Percentiles rank a stretch among this genome's conserved stretches.
These are phyloP conservation scores for Vireo griseus DNA, from an alignment of 2,797 vertebrate species.

Conservation along the genomic window DNA sequence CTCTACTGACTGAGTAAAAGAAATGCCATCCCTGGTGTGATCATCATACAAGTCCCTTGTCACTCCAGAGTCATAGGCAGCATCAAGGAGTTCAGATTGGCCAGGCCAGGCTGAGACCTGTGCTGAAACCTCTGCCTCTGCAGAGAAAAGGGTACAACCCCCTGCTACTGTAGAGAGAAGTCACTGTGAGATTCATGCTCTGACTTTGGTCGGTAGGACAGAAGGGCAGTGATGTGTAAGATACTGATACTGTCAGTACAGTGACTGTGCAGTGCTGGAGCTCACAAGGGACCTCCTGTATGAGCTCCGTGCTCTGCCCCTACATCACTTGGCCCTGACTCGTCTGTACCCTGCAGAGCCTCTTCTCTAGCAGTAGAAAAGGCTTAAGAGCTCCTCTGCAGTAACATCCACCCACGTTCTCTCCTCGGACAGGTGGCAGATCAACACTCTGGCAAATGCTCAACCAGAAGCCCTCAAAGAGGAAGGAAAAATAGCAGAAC, in stretches of 20 bases:
- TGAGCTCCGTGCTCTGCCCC: not conserved
- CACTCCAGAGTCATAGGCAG: not conserved
- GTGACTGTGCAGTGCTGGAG: not conserved
- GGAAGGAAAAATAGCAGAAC: not conserved
- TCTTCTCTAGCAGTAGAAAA: not conserved
- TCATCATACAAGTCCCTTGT: not conserved
- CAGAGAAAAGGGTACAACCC: not conserved
- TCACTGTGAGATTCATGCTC: not conserved
- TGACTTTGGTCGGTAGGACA: not conserved
- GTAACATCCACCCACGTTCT: not conserved
- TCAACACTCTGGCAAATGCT: not conserved
- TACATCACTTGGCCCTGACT: not conserved
- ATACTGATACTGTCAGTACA: not conserved
- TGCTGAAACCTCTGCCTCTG: not conserved
- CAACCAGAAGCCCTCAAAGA: not conserved
- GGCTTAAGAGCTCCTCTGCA: not conserved
- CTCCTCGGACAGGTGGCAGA: not conserved
- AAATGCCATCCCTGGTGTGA: not conserved
- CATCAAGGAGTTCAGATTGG: not conserved
- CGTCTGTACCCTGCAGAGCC: not conserved
- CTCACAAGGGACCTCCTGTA: not conserved
- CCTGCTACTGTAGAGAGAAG: not conserved
- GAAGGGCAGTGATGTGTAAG: not conserved
- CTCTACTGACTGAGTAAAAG: not conserved
- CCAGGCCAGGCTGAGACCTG: not conserved